phyloP scores from a whole-genome alignment of 2,113 vertebrate genomes.

The Phalacrocorax brasilianus region DNA sequence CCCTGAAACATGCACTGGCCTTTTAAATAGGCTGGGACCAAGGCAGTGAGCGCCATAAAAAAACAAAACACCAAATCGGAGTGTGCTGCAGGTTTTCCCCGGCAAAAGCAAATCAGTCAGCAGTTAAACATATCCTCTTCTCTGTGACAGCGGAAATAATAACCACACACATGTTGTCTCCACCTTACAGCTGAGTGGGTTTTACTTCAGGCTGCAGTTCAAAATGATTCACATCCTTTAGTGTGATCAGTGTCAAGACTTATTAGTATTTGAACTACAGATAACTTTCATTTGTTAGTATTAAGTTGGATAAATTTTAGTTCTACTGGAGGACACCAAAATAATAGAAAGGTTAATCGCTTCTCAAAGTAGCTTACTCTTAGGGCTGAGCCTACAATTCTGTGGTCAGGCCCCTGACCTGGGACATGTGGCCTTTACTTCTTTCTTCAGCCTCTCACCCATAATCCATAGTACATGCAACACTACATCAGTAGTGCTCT shows the following conservation, averaged over 20 bases:
- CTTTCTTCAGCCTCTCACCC: neutral
- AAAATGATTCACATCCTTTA: neutral
- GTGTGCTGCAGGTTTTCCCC: neutral
- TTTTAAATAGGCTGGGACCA: neutral
- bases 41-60: neutral
- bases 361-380: neutral
- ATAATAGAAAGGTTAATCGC: neutral
- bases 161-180: neutral
- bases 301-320: neutral
- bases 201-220: neutral
- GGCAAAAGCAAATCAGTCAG: neutral
- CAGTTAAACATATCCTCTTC: neutral
- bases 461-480: accelerated
- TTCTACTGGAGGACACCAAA: neutral
- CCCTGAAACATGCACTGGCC: neutral
- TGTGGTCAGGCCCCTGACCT: neutral
- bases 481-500: neutral
- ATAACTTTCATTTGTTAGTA: neutral
- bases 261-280: neutral
- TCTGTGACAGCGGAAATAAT: neutral
- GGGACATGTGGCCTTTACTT: neutral
- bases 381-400: neutral
- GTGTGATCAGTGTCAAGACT: neutral
- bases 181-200: neutral
- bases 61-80: neutral